Base-by-base conservation (phyloP, 2,113 vertebrate species). In the Halcyon malimbica region DNA sequence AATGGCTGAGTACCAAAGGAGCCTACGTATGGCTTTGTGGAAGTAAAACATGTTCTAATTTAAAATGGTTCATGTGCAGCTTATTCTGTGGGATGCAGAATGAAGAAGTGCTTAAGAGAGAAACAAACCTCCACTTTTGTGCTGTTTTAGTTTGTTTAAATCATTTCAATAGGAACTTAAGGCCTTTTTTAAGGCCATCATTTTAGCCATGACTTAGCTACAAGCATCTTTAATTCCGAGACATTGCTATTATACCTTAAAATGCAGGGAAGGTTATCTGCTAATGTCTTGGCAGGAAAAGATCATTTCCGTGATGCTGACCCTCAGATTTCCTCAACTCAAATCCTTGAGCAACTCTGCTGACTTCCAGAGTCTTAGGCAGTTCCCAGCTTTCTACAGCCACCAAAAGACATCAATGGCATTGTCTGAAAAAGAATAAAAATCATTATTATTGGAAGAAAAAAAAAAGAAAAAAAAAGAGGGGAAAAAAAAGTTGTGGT, bases 231-330 rank as follows among this genome's bases (percentile, higher is more conserved):
- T 9, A 77, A 76, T 69, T 62, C 73, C 6, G 26, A 92, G 18
- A 54, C 41, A 59, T n/a, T 65, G 31, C 29, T 57, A 69, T 53
- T 57, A 69, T 13, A 54, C 2, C 18, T 80, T 76, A 69, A 95
- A 91, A 65, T 6, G 14, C 24, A 69, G 19, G 13, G 26, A 16
- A 69, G 4, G 12, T 69, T 89, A 53, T 62, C 64, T 60, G 7
- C 26, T 56, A 71, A 42, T 48, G 57, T 77, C 50, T 83, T 35
- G 3, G 6, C 57, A 21, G 59, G 21, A 81, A 77, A 77, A 80
- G 24, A 56, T 39, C 0, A 41, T 39, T 77, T 90, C 29, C 80
- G 53, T 0, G 0, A 79, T 1, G 5, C 7, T 11, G 17, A 35
- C 12, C 18, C 21, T 73, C 39, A 39, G 14, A 73, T 59, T 71